Evolutionary conservation across 2,888 invertebrate genomes (phyloP).

Genomic region (Chydorus sphaericus): DNA sequence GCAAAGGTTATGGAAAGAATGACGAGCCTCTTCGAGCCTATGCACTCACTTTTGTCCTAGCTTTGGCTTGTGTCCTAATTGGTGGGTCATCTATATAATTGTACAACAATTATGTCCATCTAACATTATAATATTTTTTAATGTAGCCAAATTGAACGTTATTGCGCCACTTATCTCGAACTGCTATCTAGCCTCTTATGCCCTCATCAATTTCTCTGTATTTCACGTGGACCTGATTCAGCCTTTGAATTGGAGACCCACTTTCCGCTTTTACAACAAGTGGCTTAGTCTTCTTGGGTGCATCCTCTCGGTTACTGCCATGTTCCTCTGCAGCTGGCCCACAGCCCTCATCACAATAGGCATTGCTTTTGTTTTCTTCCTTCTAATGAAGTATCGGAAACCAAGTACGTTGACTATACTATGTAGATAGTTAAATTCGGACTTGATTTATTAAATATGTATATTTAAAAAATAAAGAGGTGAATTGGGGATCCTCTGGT

Average conservation of each 20-base stretch:
- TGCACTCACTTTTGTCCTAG: constrained; percentile 35
- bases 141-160: constrained; percentile 25
- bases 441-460: not conserved
- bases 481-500: constrained; percentile 95
- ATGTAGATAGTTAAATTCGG: not conserved
- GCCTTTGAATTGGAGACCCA: constrained; percentile 27
- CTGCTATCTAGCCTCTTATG: constrained; percentile 33
- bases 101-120: too few relatives aligned
- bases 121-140: too few relatives aligned
- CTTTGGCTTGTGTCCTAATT: constrained; percentile 34
- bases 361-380: constrained; percentile 32
- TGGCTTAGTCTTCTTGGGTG: constrained; percentile 35
- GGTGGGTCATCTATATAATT: too few relatives aligned
- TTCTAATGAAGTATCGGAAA: constrained; percentile 38
- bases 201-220: constrained; percentile 32
- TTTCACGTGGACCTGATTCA: constrained; percentile 31
- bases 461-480: constrained; percentile 39
- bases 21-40: constrained; percentile 39
- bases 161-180: constrained; percentile 35
- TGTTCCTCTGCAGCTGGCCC: constrained; percentile 39
- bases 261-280: constrained; percentile 32
- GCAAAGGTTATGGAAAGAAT: constrained; percentile 35
- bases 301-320: constrained; percentile 29
- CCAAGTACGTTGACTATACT: constrained; percentile 35
- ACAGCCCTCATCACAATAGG: constrained; percentile 36